Base-by-base conservation (phyloP, 2,888 invertebrate species). In the Reticulitermes lucifugus region DNA sequence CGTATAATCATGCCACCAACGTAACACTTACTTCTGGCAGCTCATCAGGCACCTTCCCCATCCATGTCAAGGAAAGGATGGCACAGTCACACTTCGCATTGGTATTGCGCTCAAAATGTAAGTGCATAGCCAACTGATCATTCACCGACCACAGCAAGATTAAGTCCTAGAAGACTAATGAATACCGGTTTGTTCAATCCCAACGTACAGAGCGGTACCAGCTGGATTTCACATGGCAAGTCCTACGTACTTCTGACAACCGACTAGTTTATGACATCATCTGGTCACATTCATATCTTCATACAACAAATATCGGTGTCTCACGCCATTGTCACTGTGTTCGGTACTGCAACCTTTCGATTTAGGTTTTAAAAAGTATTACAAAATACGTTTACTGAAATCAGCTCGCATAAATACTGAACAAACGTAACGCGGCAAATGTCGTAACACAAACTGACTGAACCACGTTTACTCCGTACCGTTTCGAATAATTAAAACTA, bases 41-140 rank as follows among this genome's bases (percentile, higher is more conserved):
- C 90, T 98, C 97, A 91, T 98, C 98, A 88, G 98, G 98, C 89
- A 98, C 98, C 92, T 98, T 98, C 88, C 98, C 98, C 98, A 98
- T 99, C 98, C 98, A 99, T 89, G 98, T 98, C 90, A 98, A 93
- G 89, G 98, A 97, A 89, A 98, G 93, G 90, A 99, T 96, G 89
- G 97, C 96, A 92, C 98, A 98, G 92, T 98, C 98, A 92, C 98
- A 98, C 92, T 97, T 96, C 89, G 98, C 97, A 91, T 97, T 98
- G 89, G 95, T 94, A 91, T 96, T 97, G 90, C 96, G 96, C 91
- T 98, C 98, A 91, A 98, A 98, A 93, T 98, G 97, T 90, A 98
- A 94, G 95, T 98, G 98, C 98, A 98, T 98, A 86, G 83, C 86
- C 65, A 71, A 80, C 55, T 21, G 22, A 65, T 70, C 81, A 81